Percentiles rank a stretch among this genome's conserved stretches.
Evolutionary conservation across 2,113 vertebrate genomes (phyloP).

Genomic region (Excalfactoria chinensis): DNA sequence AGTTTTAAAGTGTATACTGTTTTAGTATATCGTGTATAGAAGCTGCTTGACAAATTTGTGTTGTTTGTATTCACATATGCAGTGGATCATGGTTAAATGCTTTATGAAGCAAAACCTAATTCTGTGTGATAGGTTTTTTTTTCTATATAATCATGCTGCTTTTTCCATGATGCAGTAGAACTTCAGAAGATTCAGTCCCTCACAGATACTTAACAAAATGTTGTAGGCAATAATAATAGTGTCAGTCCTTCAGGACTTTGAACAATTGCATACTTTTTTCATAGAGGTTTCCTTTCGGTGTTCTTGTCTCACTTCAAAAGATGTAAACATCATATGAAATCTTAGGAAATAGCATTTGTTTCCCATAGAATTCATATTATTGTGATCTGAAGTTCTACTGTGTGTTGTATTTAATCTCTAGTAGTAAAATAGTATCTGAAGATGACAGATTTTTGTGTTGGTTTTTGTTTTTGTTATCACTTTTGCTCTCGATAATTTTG

Average conservation of each 20-base stretch:
- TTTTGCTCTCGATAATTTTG: not conserved
- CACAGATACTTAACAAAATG: not conserved
- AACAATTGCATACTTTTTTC: not conserved
- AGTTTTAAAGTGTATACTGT: not conserved
- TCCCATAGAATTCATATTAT: not conserved
- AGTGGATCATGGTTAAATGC: conserved; percentile 58
- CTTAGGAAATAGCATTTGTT: not conserved
- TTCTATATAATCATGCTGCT: not conserved
- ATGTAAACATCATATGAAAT: not conserved
- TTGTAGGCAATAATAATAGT: not conserved
- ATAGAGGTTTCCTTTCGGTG: not conserved
- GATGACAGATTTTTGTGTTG: not conserved
- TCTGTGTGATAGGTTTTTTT: not conserved
- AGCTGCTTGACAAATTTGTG: not conserved
- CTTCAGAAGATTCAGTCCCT: conserved; percentile 26
- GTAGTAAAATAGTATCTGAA: not conserved
- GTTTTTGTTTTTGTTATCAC: not conserved
- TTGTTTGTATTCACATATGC: not conserved
- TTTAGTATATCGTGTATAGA: not conserved
- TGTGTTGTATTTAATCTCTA: not conserved
- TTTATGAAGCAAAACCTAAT: conserved; percentile 66
- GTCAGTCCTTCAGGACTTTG: not conserved
- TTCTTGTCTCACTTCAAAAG: not conserved
- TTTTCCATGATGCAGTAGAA: conserved; percentile 29
- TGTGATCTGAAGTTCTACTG: conserved; percentile 61